phyloP scores from a whole-genome alignment of 2,888 invertebrate species.

The Archips xylosteana region DNA sequence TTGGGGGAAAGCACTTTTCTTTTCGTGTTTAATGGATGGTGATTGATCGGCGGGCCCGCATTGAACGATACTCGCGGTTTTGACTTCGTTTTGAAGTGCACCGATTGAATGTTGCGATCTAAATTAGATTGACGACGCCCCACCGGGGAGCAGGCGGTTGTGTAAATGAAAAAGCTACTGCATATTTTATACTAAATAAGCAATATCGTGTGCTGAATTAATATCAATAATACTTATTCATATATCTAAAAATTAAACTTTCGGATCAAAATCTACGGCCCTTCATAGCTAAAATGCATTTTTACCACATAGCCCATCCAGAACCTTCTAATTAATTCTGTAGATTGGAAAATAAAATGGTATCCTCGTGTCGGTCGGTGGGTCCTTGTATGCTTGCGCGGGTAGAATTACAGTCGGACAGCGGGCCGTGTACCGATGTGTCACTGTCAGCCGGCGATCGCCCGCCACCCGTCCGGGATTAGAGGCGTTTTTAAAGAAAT shows the following conservation, averaged over 20 bases:
- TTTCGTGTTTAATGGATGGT: slow-evolving; percentile 85
- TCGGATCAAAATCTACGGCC: not conserved
- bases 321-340: slow-evolving; percentile 65
- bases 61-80: slow-evolving; percentile 81
- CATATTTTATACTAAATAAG: slow-evolving; percentile 11
- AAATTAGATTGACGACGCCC: slow-evolving; percentile 53
- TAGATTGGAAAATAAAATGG: slow-evolving; percentile 71
- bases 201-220: slow-evolving; percentile 3
- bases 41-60: slow-evolving; percentile 80
- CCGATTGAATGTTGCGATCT: slow-evolving; percentile 68
- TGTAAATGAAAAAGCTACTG: slow-evolving; percentile 24
- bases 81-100: slow-evolving; percentile 78
- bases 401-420: slow-evolving; percentile 83
- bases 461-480: slow-evolving; percentile 72
- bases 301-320: slow-evolving; percentile 42
- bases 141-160: slow-evolving; percentile 26
- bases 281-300: not conserved
- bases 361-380: slow-evolving; percentile 55
- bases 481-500: slow-evolving; percentile 79
- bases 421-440: slow-evolving; percentile 84
- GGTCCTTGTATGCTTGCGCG: slow-evolving; percentile 55
- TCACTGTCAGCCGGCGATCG: slow-evolving; percentile 82
- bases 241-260: not conserved
- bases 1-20: slow-evolving; percentile 84
- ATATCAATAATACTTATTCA: not conserved